Base-by-base conservation (phyloP, 2,888 invertebrate genomes). In the Agonum fuliginosum region DNA sequence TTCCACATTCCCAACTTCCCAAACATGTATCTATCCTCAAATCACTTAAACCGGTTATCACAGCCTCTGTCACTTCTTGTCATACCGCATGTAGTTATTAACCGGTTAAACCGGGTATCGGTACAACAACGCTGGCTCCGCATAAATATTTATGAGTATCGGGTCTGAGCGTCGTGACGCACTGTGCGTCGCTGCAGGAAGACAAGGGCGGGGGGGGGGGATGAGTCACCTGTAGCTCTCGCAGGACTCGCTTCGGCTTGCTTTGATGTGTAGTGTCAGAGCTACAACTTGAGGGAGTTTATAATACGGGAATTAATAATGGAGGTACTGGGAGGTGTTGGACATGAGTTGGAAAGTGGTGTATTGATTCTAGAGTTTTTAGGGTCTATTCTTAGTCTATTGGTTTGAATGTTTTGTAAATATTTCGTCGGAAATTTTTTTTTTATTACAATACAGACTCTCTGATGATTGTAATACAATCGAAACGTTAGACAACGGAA, bases 151-250 rank as follows among this genome's bases (percentile, higher is more conserved):
- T 54, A 54, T 54, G 54, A 54, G 54, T 27, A 27, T 17, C 12
- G 54, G 24, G 20, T 6, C 20, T 10, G 24, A 17, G 30, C 58
- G 17, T 30, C 6, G 17, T 12, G 58, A 30, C 30, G 58, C 54
- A 54, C 48, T 20, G 48, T 37, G 37, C 37, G 37, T 37, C n/a
- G 20, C 20, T 19, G 20, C 51, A 6, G 17, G 6, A n/a, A n/a
- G n/a, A n/a, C n/a, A n/a, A n/a, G 2, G 19, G 46, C 14, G 46
- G 46, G 5, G 17, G 58, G 8, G 58, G 6, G 14, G 30, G 30
- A 10, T 12, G 58, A 62, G 58, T 62, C 58, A 62, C 58, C 58
- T 62, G 58, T 62, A 62, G 58, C 58, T 62, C 58, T 14, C 17
- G 17, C 37, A 37, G 37, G 37, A 37, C n/a, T 37, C 30, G 8